Conservation (phyloP, 2,888 invertebrate genomes). For the Aleiodes testaceus region DNA sequence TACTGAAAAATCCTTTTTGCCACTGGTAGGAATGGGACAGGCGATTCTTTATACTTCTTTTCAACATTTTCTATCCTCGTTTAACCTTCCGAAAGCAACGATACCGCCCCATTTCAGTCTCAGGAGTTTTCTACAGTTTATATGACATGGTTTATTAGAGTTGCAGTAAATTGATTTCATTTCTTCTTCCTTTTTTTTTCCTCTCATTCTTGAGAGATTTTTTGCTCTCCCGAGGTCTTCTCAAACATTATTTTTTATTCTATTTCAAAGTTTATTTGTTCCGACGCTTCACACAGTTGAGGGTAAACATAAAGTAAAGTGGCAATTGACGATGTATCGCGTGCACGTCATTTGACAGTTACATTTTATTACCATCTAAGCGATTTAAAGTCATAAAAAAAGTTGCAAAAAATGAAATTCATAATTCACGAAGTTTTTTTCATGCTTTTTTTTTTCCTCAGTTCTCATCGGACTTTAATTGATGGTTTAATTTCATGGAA, state of each 20-base stretch:
- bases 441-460: too few relatives aligned
- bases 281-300: neutral
- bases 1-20: conserved; percentile 34
- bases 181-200: neutral
- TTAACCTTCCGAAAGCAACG: conserved; percentile 22
- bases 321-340: conserved; percentile 21
- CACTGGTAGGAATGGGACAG: conserved; percentile 34
- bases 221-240: conserved; percentile 14
- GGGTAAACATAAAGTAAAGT: conserved; percentile 12
- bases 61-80: conserved; percentile 31
- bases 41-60: conserved; percentile 43
- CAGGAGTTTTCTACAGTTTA: conserved; percentile 35
- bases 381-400: neutral
- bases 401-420: neutral
- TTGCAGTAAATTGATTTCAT: conserved; percentile 28
- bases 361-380: conserved; percentile 9
- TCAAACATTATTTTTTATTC: conserved; percentile 6
- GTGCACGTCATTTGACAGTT: conserved; percentile 1
- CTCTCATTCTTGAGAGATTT: neutral
- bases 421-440: neutral
- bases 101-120: conserved; percentile 33
- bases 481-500: conserved; percentile 18
- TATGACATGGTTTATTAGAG: conserved; percentile 34
- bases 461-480: neutral
- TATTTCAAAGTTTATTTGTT: conserved; percentile 22